A percentile compares a stretch with the other conserved stretches of the same genome.
These are phyloP conservation scores for Galagoides demidoff DNA, from an alignment of 2,797 vertebrate species.

Conservation along the genomic window DNA sequence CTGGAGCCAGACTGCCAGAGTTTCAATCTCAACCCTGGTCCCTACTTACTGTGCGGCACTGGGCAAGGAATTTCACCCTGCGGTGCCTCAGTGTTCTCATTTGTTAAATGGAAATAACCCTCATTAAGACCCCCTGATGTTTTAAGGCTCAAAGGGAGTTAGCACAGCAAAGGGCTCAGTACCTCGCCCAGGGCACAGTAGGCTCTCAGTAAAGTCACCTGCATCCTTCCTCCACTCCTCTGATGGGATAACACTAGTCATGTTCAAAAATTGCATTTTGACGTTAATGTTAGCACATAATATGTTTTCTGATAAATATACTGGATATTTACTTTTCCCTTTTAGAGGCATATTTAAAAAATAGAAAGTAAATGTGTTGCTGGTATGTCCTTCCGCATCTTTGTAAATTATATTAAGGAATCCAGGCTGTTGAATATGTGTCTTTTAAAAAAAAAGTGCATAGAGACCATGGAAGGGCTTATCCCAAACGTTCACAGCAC, in stretches of 20 bases:
- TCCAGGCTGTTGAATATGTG: not conserved
- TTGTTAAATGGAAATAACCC: not conserved
- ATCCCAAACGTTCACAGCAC: not conserved
- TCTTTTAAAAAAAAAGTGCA: not conserved
- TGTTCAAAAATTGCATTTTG: not conserved
- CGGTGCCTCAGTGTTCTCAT: not conserved
- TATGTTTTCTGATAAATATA: not conserved
- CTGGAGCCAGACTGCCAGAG: not conserved
- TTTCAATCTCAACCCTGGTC: not conserved
- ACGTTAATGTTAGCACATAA: not conserved
- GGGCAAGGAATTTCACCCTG: not conserved
- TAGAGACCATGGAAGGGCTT: not conserved
- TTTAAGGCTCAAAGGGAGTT: not conserved
- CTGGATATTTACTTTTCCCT: not conserved
- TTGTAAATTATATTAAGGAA: not conserved
- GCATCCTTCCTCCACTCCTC: not conserved
- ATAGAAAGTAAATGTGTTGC: not conserved
- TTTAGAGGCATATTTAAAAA: slow-evolving; percentile 15
- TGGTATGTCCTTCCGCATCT: not conserved
- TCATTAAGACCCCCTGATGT: not conserved
- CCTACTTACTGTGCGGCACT: not conserved
- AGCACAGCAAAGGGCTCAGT: not conserved
- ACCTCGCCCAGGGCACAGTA: not conserved
- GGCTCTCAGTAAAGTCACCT: not conserved
- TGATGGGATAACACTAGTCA: not conserved